These are phyloP conservation scores for Catocala fraxini DNA, from an alignment of 2,888 invertebrate species.

Conservation along the genomic window DNA sequence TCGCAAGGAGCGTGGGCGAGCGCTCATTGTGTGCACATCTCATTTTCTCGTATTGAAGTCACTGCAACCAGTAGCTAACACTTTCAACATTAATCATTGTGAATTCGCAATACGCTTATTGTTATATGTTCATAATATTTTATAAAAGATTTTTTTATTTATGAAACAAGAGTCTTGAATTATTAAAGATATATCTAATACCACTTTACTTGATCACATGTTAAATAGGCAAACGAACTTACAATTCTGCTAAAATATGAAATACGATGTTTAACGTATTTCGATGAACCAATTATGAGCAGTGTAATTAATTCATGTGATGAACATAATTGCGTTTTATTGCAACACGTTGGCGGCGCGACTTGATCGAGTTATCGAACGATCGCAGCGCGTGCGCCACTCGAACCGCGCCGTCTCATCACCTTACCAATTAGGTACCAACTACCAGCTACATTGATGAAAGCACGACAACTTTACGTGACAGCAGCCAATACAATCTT, in stretches of 20 bases:
- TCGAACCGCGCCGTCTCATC: conserved; percentile 37
- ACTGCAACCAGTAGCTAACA: conserved; percentile 71
- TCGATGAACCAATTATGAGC: conserved; percentile 18
- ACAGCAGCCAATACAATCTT: conserved; percentile 17
- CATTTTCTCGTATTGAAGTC: conserved; percentile 77
- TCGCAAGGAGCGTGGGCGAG: conserved; percentile 70
- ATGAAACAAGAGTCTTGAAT: too few relatives aligned
- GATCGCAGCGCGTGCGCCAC: conserved; percentile 49
- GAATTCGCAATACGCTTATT: conserved; percentile 48
- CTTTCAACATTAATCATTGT: conserved; percentile 73
- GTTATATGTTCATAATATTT: conserved; percentile 13
- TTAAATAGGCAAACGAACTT: too few relatives aligned
- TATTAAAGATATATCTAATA: too few relatives aligned
- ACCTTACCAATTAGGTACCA: conserved; percentile 53
- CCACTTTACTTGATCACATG: too few relatives aligned
- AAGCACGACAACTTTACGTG: neutral
- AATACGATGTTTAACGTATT: neutral
- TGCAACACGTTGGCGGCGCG: conserved; percentile 56
- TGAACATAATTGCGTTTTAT: conserved; percentile 67
- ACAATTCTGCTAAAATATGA: neutral
- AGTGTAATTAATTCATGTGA: conserved; percentile 59
- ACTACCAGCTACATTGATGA: conserved; percentile 37
- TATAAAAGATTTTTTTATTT: too few relatives aligned
- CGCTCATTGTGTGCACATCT: conserved; percentile 76
- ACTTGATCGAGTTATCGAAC: conserved; percentile 61